Percentiles rank a stretch among this genome's conserved stretches.
These are phyloP conservation scores for Mohoua ochrocephala DNA, from an alignment of 2,113 vertebrate genomes.

Conservation along the genomic window DNA sequence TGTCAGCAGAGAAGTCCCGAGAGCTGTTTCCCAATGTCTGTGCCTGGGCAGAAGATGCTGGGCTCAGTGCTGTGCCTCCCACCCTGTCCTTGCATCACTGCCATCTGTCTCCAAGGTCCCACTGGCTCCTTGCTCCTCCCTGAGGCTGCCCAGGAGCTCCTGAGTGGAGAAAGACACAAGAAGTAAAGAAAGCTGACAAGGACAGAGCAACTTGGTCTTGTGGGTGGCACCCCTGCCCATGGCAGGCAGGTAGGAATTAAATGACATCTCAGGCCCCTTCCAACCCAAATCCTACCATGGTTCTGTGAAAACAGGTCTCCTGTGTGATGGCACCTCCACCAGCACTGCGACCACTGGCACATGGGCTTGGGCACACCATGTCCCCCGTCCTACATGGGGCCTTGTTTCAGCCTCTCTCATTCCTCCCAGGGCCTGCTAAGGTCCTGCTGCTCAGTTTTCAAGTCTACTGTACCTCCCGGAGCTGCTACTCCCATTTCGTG, in stretches of 20 bases:
- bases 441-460: not conserved
- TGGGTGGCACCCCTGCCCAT: not conserved
- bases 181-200: not conserved
- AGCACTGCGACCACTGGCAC: rapidly evolving
- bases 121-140: not conserved
- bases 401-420: not conserved
- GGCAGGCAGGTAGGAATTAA: not conserved
- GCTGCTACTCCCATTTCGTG: not conserved
- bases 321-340: not conserved
- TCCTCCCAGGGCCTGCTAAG: not conserved
- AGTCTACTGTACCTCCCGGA: not conserved
- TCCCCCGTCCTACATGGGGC: not conserved
- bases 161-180: not conserved
- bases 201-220: not conserved
- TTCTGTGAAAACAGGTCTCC: not conserved
- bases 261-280: not conserved
- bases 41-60: not conserved
- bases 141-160: not conserved
- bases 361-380: rapidly evolving
- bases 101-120: not conserved
- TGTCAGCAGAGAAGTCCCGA: not conserved
- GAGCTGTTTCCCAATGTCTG: not conserved
- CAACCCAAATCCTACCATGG: not conserved
- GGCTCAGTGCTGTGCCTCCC: not conserved
- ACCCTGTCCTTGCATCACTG: not conserved